Conservation (phyloP, 64 coral and sea anemone genomes). For the Actinia equina region DNA sequence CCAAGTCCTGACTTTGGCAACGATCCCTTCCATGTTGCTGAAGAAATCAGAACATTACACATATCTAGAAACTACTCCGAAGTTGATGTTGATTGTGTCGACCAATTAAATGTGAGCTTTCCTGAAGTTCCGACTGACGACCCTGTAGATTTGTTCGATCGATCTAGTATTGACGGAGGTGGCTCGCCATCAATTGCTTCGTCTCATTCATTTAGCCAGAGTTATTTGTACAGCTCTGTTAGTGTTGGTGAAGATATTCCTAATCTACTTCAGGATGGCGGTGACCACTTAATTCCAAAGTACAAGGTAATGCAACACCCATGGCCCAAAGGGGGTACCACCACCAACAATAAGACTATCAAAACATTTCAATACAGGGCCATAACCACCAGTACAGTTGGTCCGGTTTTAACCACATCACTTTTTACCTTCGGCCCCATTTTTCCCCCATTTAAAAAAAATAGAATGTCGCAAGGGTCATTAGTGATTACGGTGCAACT, state of each 20-base stretch:
- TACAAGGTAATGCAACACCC: too few species aligned
- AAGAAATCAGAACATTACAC: too few species aligned
- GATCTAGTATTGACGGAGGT: background rate
- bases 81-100: background rate
- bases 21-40: background rate
- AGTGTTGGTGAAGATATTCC: background rate
- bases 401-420: too few species aligned
- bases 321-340: too few species aligned
- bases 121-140: background rate
- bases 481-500: too few species aligned
- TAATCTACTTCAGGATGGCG: background rate
- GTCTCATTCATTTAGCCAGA: background rate
- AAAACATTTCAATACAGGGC: too few species aligned
- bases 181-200: background rate
- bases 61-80: background rate
- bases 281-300: too few species aligned
- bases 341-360: too few species aligned
- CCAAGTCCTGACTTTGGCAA: background rate
- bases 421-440: too few species aligned
- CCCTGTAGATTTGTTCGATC: background rate
- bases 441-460: too few species aligned
- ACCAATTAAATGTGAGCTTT: background rate
- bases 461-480: too few species aligned
- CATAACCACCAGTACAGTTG: too few species aligned
- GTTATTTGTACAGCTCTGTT: background rate